Conservation (phyloP, 2,797 vertebrate genomes). For the Ptychobarbus kaznakovi region DNA sequence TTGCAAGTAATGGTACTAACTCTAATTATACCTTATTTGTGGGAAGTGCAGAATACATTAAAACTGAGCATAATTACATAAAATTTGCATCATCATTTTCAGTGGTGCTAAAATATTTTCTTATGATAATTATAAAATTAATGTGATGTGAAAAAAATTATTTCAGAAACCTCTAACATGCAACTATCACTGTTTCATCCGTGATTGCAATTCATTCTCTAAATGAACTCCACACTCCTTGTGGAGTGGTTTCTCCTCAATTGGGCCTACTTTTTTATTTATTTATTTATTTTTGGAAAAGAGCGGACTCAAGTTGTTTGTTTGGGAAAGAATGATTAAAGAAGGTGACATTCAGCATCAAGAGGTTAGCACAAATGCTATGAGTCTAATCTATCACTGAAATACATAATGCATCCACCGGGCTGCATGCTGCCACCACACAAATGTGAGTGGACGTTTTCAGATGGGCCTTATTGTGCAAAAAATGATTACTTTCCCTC, state of each 20-base stretch:
- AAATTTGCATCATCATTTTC: not conserved
- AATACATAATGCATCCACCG: constrained; percentile 55
- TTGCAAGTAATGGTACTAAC: not conserved
- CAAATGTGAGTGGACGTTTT: constrained; percentile 59
- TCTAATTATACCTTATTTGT: not conserved
- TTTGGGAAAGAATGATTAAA: constrained; percentile 57
- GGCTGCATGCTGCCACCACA: constrained; percentile 45
- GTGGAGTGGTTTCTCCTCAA: constrained; percentile 22
- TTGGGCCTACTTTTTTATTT: not conserved
- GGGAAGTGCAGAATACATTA: not conserved
- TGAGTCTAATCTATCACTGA: constrained; percentile 60
- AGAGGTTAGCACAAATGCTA: constrained; percentile 51
- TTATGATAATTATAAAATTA: constrained; percentile 3
- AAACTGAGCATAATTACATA: not conserved
- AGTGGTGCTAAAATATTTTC: not conserved
- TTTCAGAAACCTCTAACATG: not conserved
- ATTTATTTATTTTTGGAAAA: not conserved
- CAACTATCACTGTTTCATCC: not conserved
- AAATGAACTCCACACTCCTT: constrained; percentile 6
- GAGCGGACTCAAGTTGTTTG: constrained; percentile 32
- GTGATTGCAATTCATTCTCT: constrained; percentile 23
- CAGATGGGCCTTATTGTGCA: constrained; percentile 53
- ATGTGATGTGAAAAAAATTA: not conserved
- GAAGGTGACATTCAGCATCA: constrained; percentile 57
- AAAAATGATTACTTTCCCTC: constrained; percentile 61